Base-by-base conservation (phyloP, 2,888 invertebrate species). In the Pseudococcus longispinus region DNA sequence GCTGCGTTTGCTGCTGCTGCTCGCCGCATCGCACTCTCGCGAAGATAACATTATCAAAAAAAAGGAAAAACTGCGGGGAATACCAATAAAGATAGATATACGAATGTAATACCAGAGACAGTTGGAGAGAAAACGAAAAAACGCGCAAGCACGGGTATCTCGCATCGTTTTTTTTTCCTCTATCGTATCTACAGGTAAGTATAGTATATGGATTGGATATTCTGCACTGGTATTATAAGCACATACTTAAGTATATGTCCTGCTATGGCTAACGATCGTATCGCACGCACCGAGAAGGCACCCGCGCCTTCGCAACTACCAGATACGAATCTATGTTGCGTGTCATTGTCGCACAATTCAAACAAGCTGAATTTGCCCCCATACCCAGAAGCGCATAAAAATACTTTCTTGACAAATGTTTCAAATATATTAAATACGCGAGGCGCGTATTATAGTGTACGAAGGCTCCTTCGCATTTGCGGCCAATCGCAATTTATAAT, bases 261-360 rank as follows among this genome's bases (percentile, higher is more conserved):
- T 3, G 15, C 46, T 46, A 3, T 13, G 13, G 29, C 29, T 70
- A 70, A 70, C 70, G 70, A 70, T 70, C 70, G 70, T 70, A 70
- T 70, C 70, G 42, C 74, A 44, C 74, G 37, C 74, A 42, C 44
- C 74, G 44, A 29, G 60, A 20, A 26, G 26, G 42, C 37, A 37
- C 74, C 83, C 44, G 51, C 51, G 51, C 26, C 44, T 83, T 83
- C 83, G 83, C 51, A 82, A 44, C 23, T 82, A 44, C 46, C 51
- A 51, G 29, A 29, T 29, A 29, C 18, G 42, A 42, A 46, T 29
- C 42, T 37, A 9, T 46, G 83, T 51, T 83, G 83, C 83, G 83
- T 83, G 83, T 83, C 83, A 51, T 83, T 83, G 83, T 83, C 83
- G 83, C 83, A 83, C 83, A 42, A 83, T 83, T 83, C 83, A 83